Conservation (phyloP, 2,113 vertebrate species). For the Tyrannus savana region DNA sequence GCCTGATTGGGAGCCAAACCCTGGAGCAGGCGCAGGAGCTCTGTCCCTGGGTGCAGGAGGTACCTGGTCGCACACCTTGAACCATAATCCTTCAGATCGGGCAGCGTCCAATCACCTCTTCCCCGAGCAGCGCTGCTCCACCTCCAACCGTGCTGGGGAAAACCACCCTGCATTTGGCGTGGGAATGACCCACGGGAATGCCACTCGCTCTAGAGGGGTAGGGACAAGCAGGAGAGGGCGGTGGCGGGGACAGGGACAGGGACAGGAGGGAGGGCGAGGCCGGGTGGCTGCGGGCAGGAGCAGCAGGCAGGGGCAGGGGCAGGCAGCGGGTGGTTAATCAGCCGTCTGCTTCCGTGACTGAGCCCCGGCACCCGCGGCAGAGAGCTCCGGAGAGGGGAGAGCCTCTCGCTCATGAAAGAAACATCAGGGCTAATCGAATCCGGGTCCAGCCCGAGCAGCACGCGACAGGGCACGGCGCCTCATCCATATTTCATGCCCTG, state of each 20-base stretch:
- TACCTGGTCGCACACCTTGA: not conserved
- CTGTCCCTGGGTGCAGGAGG: rapidly evolving
- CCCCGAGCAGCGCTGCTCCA: rapidly evolving
- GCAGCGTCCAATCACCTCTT: rapidly evolving
- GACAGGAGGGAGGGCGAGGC: not conserved
- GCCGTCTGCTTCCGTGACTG: constrained; percentile 45
- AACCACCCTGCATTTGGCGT: rapidly evolving
- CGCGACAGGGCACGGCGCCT: not conserved
- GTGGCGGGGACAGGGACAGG: not conserved
- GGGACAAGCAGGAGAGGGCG: not conserved
- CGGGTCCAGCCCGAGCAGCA: constrained; percentile 39
- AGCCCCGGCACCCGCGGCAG: not conserved
- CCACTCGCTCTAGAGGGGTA: not conserved
- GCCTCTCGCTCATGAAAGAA: constrained; percentile 73
- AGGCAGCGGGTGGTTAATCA: constrained; percentile 46
- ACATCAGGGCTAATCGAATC: constrained; percentile 64
- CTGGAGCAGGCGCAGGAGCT: not conserved
- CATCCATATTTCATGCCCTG: constrained; percentile 65
- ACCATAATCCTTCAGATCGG: rapidly evolving
- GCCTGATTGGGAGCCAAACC: not conserved
- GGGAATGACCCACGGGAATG: not conserved
- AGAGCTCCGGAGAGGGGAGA: constrained; percentile 6
- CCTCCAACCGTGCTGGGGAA: rapidly evolving
- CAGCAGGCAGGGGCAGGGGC: not conserved
- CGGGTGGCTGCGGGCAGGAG: not conserved